Conservation (phyloP, 2,113 vertebrate species). For the Hylia prasina region DNA sequence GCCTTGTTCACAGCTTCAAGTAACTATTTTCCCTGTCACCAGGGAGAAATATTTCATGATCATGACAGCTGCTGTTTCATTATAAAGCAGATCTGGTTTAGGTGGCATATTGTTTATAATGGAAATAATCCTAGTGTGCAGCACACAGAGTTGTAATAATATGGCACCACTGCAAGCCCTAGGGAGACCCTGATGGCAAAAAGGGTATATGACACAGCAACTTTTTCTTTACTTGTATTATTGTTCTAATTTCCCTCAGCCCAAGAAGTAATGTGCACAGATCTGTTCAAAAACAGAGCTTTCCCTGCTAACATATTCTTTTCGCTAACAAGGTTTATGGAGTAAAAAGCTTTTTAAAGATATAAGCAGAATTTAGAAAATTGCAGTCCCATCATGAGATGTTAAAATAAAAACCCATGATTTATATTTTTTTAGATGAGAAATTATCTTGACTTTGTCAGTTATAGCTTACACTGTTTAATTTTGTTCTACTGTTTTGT, state of each 20-base stretch:
- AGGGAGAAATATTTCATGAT: not conserved
- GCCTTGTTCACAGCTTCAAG: not conserved
- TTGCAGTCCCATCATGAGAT: not conserved
- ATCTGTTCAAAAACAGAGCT: not conserved
- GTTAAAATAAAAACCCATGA: not conserved
- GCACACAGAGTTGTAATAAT: not conserved
- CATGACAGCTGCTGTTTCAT: not conserved
- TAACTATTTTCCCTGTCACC: not conserved
- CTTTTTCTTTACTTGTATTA: not conserved
- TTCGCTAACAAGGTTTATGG: not conserved
- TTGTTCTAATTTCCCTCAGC: not conserved
- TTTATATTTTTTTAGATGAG: not conserved
- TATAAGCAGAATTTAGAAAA: conserved; percentile 4
- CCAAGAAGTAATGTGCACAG: accelerated
- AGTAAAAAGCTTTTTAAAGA: not conserved
- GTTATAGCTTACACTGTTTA: not conserved
- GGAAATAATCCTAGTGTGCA: not conserved
- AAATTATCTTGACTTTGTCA: conserved; percentile 18
- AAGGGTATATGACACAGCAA: not conserved
- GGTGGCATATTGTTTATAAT: not conserved
- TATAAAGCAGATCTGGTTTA: not conserved
- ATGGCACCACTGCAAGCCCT: not conserved
- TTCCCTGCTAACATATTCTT: not conserved
- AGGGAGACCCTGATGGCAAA: not conserved
- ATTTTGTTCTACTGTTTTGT: conserved; percentile 12